These are phyloP conservation scores for Odontothrips loti DNA, from an alignment of 2,888 invertebrate species.

Conservation along the genomic window DNA sequence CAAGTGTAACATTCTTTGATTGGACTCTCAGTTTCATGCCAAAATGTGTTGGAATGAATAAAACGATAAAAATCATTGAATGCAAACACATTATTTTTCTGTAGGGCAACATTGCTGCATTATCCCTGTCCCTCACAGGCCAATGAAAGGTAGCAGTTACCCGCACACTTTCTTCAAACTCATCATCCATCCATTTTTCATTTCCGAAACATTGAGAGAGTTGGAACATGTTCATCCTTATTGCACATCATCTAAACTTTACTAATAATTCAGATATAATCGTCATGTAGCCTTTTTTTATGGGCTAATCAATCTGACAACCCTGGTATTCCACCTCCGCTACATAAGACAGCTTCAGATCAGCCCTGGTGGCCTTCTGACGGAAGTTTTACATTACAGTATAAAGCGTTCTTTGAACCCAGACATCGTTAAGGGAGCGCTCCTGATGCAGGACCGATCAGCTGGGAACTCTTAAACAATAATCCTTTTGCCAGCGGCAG, in stretches of 20 bases:
- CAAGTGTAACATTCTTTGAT: neutral
- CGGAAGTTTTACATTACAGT: neutral
- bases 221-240: neutral
- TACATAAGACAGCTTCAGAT: constrained; percentile 7
- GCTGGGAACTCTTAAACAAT: neutral
- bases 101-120: neutral
- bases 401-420: constrained; percentile 14
- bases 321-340: constrained; percentile 21
- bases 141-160: neutral
- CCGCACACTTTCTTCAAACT: neutral
- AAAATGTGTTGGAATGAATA: neutral
- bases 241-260: constrained; percentile 20
- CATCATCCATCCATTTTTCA: neutral
- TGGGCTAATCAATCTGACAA: constrained; percentile 9
- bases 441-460: neutral
- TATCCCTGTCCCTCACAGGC: neutral
- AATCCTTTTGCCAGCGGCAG: constrained; percentile 2
- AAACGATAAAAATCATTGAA: neutral
- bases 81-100: neutral
- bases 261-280: constrained; percentile 18
- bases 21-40: neutral
- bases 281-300: neutral
- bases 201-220: constrained; percentile 4
- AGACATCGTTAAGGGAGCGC: neutral
- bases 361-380: neutral